phyloP scores from a whole-genome alignment of 2,888 invertebrate species.

The Chromoteleia sp. region DNA sequence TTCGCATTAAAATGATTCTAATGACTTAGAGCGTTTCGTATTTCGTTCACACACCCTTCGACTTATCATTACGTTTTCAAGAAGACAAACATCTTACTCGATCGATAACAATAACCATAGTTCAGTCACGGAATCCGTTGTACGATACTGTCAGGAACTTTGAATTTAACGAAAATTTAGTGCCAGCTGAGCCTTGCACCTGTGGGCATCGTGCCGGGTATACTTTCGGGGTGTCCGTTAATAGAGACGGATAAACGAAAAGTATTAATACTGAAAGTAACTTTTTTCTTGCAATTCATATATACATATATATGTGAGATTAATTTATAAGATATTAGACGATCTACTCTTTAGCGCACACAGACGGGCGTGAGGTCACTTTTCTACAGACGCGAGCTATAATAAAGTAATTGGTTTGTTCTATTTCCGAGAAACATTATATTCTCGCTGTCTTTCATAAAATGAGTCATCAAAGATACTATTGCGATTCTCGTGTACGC shows the following conservation, averaged over 20 bases:
- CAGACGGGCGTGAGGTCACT: conserved; percentile 34
- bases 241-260: conserved; percentile 60
- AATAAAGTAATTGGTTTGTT: conserved; percentile 67
- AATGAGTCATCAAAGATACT: conserved; percentile 33
- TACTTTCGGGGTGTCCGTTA: conserved; percentile 32
- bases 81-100: conserved; percentile 61
- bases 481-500: neutral
- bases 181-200: conserved; percentile 69
- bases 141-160: conserved; percentile 57
- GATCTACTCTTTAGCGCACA: conserved; percentile 53
- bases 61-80: conserved; percentile 56
- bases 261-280: conserved; percentile 36
- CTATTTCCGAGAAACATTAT: conserved; percentile 40
- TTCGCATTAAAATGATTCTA: neutral
- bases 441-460: conserved; percentile 7
- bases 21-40: neutral
- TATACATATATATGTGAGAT: conserved; percentile 26
- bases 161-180: conserved; percentile 70
- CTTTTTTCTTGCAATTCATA: conserved; percentile 29
- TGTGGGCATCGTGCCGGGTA: conserved; percentile 34
- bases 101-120: conserved; percentile 68
- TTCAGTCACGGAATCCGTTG: conserved; percentile 56
- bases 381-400: conserved; percentile 46
- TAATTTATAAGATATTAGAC: conserved; percentile 44
- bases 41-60: conserved; percentile 21